Conservation (phyloP, 1,140 invertebrate species). For the Hylyphantes graminicola region DNA sequence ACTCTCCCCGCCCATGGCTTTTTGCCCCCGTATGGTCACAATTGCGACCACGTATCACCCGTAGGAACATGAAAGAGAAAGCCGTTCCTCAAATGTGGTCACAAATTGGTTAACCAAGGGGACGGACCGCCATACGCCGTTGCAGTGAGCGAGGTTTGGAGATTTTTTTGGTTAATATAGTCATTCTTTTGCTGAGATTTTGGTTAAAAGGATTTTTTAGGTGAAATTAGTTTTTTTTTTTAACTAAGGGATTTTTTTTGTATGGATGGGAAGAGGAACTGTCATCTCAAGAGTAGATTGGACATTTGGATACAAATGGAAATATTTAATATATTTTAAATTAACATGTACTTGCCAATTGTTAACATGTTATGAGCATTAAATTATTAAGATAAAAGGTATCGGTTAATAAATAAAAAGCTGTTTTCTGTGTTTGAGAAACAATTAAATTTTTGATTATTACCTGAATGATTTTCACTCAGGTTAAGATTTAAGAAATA, state of each 20-base stretch:
- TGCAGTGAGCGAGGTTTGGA: conserved; percentile 41
- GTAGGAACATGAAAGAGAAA: conserved; percentile 55
- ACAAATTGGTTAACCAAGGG: not conserved
- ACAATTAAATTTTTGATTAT: too few species aligned
- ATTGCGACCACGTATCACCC: conserved; percentile 53
- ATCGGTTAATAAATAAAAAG: too few species aligned
- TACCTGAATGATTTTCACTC: too few species aligned
- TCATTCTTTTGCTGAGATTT: too few species aligned
- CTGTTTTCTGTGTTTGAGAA: too few species aligned
- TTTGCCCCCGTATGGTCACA: not conserved
- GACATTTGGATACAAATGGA: not conserved
- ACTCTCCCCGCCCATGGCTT: conserved; percentile 45
- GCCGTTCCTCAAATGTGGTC: conserved; percentile 59
- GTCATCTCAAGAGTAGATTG: not conserved
- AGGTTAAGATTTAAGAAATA: too few species aligned
- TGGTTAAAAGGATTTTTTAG: not conserved
- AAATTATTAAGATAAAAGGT: too few species aligned
- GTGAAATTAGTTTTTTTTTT: not conserved
- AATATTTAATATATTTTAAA: too few species aligned
- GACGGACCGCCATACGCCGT: conserved; percentile 31
- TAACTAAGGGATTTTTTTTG: not conserved
- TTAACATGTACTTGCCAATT: too few species aligned
- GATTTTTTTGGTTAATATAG: conserved; percentile 9
- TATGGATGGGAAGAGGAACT: not conserved
- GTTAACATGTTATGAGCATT: too few species aligned